Base-by-base conservation (phyloP, 2,113 vertebrate genomes). In the Piaya cayana region DNA sequence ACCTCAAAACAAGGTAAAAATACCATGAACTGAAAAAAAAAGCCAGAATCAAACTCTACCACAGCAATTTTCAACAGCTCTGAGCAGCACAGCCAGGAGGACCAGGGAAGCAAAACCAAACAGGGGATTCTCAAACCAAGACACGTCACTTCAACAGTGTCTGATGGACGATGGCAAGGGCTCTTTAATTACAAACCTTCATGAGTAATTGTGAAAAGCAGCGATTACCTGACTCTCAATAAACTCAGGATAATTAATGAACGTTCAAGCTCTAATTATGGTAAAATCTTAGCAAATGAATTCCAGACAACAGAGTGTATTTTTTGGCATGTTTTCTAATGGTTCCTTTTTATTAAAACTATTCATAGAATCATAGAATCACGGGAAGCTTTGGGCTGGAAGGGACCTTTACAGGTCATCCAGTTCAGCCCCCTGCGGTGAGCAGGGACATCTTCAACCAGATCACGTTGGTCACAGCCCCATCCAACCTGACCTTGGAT, bases 161-260 rank as follows among this genome's bases (percentile, higher is more conserved):
- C 80, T 82, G 55, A 42, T 59, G 74, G 58, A 62, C 74, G 79
- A 43, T 15, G 36, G 83, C 70, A 85, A 76, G 11, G 39, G 27
- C 62, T 79, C 74, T 92, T 88, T 92, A 89, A 89, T 94, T 79
- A 65, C 78, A 85, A 36, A 82, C 63, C 64, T 80, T 95, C 55
- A 55, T 20, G 15, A 76, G 63, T 37, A 82, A 82, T 77, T 82
- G 63, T 80, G 59, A 94, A 93, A 88, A 91, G 85, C 55, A 70
- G 92, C 0, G 6, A 82, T 94, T 94, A 95, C 90, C 91, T 95
- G 91, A 89, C 65, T 84, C 72, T 87, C 89, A 88, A 94, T 91
- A 82, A 94, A 82, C 53, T 79, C 89, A 12, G 74, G 23, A 63
- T 86, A 95, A 95, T 95, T 93, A 95, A 96, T 94, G 78, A 90